Conservation (phyloP, 2,888 invertebrate species). For the Philereme vetulata region DNA sequence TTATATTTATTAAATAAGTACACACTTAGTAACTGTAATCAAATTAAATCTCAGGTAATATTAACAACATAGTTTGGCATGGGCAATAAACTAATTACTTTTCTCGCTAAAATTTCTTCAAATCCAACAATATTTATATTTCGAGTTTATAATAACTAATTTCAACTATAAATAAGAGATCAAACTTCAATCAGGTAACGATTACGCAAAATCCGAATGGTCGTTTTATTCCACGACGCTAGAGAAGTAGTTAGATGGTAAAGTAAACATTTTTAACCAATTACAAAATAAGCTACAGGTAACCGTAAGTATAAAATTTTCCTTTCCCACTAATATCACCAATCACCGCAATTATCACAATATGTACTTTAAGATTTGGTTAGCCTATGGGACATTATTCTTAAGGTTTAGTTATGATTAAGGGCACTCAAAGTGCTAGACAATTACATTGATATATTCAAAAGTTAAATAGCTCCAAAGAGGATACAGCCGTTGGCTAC, state of each 20-base stretch:
- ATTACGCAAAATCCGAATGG: constrained; percentile 34
- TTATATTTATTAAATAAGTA: constrained; percentile 51
- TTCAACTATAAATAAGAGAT: constrained; percentile 75
- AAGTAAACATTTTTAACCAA: constrained; percentile 36
- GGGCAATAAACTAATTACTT: constrained; percentile 45
- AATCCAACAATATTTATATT: constrained; percentile 58
- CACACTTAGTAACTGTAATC: constrained; percentile 55
- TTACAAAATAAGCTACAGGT: constrained; percentile 38
- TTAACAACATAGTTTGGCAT: constrained; percentile 77
- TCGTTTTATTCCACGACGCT: constrained; percentile 25
- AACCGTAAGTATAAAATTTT: constrained; percentile 46
- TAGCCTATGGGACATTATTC: constrained; percentile 28
- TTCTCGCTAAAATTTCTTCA: constrained; percentile 51
- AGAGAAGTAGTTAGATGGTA: constrained; percentile 36
- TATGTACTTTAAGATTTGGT: constrained; percentile 30
- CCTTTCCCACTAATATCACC: constrained; percentile 65
- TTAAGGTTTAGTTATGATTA: constrained; percentile 11
- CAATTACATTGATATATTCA: constrained; percentile 2
- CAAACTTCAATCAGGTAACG: constrained; percentile 81
- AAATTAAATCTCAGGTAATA: constrained; percentile 71
- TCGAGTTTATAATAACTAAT: constrained; percentile 63
- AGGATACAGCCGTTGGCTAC: constrained; percentile 8
- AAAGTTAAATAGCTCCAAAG: constrained; percentile 10
- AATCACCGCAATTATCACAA: constrained; percentile 64
- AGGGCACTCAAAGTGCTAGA: constrained; percentile 20